Evolutionary conservation across 2,888 invertebrate genomes (phyloP).

Genomic region (Dinocampus coccinellae): DNA sequence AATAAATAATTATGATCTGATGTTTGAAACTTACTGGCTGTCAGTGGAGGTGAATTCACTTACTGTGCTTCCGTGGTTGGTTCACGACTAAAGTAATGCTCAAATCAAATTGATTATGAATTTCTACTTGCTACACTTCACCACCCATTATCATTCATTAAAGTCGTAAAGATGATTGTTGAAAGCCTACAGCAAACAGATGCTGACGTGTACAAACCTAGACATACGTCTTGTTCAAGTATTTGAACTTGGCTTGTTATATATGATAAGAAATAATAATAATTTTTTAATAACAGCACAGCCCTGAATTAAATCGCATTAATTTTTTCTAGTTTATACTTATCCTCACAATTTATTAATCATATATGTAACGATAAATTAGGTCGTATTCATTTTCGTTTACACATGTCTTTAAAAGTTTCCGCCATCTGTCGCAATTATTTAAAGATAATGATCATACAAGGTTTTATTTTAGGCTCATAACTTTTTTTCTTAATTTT

Average conservation of each 20-base stretch:
- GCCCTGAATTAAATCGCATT: background rate
- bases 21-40: background rate
- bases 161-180: slow-evolving; percentile 6
- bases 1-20: background rate
- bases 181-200: slow-evolving; percentile 9
- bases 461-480: background rate
- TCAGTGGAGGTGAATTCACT: background rate
- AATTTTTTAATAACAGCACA: background rate
- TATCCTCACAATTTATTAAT: background rate
- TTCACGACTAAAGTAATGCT: background rate
- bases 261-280: slow-evolving; percentile 18
- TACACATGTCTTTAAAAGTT: background rate
- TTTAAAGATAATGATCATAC: background rate
- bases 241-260: slow-evolving; percentile 15
- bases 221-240: background rate
- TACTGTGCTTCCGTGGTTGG: background rate
- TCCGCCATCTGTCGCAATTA: background rate
- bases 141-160: slow-evolving; percentile 14
- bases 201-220: background rate
- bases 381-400: background rate
- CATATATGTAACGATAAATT: background rate
- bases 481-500: background rate
- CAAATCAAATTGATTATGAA: slow-evolving; percentile 16
- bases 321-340: background rate
- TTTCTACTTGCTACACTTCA: slow-evolving; percentile 11